Base-by-base conservation (phyloP, 1,140 invertebrate species). In the Tetramorium parvispinum region DNA sequence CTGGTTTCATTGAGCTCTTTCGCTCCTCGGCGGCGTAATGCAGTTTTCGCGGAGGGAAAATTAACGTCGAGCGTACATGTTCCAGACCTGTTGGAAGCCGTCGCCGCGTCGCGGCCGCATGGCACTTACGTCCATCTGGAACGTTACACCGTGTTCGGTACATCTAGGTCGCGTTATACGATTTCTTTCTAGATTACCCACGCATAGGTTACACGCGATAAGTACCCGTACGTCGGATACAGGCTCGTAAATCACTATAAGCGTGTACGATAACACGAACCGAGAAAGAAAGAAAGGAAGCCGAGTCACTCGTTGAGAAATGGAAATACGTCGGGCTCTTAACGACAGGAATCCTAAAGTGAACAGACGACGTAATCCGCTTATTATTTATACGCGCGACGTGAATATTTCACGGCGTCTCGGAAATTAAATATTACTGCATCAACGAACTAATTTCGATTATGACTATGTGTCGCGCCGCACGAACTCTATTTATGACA, bases 51-150 rank as follows among this genome's bases (percentile, higher is more conserved):
- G 57, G 43, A n/a, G 55, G 61, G 68, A 85, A 71, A 91, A 91
- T 91, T 91, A 91, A 86, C 78, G 87, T 85, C 73, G 75, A 32
- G 71, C 49, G 66, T 79, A 88, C 87, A 88, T 59, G 87, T 88
- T 90, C 53, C 83, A 90, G 86, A 57, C 37, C n/a, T 55, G 32
- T 32, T 43, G 3, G 63, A 68, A 73, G 68, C 8, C 16, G 10
- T 1, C 27, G 46, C 43, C 24, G 27, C 16, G 10, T 1, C 27
- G 46, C 43, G 32, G 27, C 57, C 37, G 68, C 40, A 46, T 65
- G 63, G 49, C 75, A 70, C 59, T 90, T 78, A 61, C 24, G 63
- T 65, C 46, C 86, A 88, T 51, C 86, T 78, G 86, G 57, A 66
- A 78, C 68, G 61, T 53, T 59, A 51, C 85, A 57, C 37, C 53